Evolutionary conservation across 2,113 vertebrate species (phyloP).

Genomic region (Orthonyx spaldingii): DNA sequence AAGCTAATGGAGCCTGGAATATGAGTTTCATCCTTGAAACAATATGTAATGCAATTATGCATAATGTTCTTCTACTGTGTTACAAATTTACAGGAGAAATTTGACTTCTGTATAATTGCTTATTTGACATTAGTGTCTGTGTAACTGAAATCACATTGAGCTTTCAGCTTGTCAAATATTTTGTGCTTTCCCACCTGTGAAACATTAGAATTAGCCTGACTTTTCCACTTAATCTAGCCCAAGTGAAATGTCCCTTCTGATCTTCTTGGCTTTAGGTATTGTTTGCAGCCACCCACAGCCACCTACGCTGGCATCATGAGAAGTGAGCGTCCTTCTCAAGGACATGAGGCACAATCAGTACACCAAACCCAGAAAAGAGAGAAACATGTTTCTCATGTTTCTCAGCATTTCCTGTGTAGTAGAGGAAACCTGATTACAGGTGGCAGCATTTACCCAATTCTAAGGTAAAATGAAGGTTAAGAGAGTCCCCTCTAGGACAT

Average conservation of each 20-base stretch:
- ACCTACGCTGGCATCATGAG: background rate
- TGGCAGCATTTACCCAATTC: background rate
- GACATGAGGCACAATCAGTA: background rate
- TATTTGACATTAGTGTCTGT: conserved; percentile 44
- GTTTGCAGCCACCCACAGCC: background rate
- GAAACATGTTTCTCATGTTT: background rate
- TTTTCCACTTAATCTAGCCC: background rate
- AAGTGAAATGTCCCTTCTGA: background rate
- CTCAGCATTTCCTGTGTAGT: background rate
- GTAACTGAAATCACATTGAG: background rate
- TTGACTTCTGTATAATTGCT: conserved; percentile 58
- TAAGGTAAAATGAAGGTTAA: background rate
- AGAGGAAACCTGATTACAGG: background rate
- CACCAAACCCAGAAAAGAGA: background rate
- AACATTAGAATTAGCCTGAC: background rate
- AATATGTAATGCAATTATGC: conserved; percentile 42
- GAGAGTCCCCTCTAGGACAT: background rate
- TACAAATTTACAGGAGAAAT: conserved; percentile 50
- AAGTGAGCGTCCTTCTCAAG: background rate
- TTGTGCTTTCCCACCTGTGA: conserved; percentile 10
- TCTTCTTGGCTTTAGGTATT: background rate
- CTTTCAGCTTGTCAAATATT: background rate
- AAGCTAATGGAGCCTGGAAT: conserved; percentile 65
- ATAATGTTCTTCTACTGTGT: conserved; percentile 38
- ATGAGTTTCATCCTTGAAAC: conserved; percentile 59